These are phyloP conservation scores for Alectoris magna DNA, from an alignment of 2,797 vertebrate species.

Conservation along the genomic window DNA sequence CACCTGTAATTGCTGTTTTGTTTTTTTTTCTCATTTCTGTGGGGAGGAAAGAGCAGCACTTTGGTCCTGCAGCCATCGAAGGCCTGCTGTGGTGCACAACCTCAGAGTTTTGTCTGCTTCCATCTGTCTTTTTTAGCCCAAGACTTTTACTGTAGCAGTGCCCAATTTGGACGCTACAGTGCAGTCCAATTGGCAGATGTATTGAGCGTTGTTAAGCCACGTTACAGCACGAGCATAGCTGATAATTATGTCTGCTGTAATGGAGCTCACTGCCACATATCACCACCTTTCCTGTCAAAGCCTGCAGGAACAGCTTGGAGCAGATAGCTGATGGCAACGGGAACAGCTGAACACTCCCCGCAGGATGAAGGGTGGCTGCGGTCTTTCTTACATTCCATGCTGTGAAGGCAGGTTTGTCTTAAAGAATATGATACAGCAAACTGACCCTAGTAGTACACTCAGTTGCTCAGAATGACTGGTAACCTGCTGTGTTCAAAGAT, in stretches of 20 bases:
- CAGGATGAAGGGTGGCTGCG: not conserved
- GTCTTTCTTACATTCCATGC: accelerated
- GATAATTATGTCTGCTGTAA: not conserved
- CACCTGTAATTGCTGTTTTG: not conserved
- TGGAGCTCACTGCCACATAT: not conserved
- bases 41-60: not conserved
- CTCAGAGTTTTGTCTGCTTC: not conserved
- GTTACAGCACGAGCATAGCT: not conserved
- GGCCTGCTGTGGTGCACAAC: not conserved
- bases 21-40: accelerated
- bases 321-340: not conserved
- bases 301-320: not conserved
- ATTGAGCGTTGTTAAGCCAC: not conserved
- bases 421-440: not conserved
- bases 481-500: not conserved
- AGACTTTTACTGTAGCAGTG: not conserved
- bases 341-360: accelerated
- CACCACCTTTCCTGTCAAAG: not conserved
- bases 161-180: not conserved
- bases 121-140: not conserved
- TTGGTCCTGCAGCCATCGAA: not conserved
- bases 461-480: not conserved
- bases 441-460: not conserved
- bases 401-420: not conserved
- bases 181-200: not conserved